These are phyloP conservation scores for Mesembrinibis cayennensis DNA, from an alignment of 2,113 vertebrate species.

Conservation along the genomic window DNA sequence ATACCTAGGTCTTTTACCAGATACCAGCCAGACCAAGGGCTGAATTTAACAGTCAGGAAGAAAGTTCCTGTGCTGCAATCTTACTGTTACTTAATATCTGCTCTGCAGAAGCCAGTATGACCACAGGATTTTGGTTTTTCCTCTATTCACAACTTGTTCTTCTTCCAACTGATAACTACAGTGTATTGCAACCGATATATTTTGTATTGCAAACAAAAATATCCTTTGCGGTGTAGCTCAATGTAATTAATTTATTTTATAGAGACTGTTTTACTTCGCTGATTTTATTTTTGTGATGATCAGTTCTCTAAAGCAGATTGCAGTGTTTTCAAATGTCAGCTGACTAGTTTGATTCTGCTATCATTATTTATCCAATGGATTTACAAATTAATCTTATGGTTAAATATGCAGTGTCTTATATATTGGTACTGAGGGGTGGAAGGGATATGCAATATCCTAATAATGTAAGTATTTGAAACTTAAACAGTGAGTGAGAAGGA, in stretches of 20 bases:
- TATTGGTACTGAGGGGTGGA: background rate
- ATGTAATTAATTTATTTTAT: background rate
- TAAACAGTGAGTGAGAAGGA: background rate
- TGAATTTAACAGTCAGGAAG: background rate
- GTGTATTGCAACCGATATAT: background rate
- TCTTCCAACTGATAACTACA: background rate
- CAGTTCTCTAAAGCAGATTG: background rate
- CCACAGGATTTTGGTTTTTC: background rate
- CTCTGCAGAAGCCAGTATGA: background rate
- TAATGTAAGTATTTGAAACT: background rate
- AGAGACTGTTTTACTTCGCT: background rate
- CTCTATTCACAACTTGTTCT: background rate
- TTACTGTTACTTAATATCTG: background rate
- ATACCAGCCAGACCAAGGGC: background rate
- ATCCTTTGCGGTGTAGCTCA: background rate
- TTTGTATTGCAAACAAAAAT: background rate
- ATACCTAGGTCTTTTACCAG: rapidly evolving
- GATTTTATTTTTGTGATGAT: background rate
- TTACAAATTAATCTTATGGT: background rate
- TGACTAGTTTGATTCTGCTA: background rate
- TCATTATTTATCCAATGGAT: background rate
- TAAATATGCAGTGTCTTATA: background rate
- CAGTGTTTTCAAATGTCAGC: background rate
- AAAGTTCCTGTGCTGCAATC: background rate
- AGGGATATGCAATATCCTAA: background rate